Base-by-base conservation (phyloP, 2,888 invertebrate genomes). In the Agonopterix heracliana region DNA sequence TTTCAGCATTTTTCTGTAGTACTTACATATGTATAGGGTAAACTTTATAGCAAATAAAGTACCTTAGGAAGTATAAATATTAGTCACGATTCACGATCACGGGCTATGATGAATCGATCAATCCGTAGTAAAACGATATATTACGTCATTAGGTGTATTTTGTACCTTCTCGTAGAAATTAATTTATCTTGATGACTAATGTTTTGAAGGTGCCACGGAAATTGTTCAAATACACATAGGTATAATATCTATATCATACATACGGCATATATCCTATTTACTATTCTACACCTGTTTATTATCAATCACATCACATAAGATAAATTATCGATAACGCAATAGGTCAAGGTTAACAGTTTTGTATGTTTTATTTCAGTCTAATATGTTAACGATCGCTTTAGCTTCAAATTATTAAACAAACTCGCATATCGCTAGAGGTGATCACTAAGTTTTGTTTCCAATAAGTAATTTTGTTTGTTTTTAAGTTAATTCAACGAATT, bases 131-230 rank as follows among this genome's bases (percentile, higher is more conserved):
- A 44, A 34, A 34, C n/a, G 9, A 38, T 10, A 10, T 34, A 26
- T 44, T 44, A 44, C 44, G 44, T 44, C 44, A 44, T 44, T 9
- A 26, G 26, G 38, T n/a, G 9, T n/a, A 38, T n/a, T 44, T 8
- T n/a, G n/a, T 44, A 34, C 34, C 9, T 44, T 10, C 34, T 38
- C 34, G 34, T 34, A 34, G 11, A 44, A 44, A 10, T 11, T 34
- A 44, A 44, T 34, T 11, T n/a, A n/a, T 9, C n/a, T n/a, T 9
- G 36, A 13, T 46, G 46, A 46, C 46, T 45, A 45, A 45, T 45
- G 36, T 36, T n/a, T 35, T 36, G 45, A 38, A 38, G 38, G 38
- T 38, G 38, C n/a, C 38, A 38, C 38, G 38, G 26, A 26, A 26
- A 26, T 26, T 26, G 26, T 26, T 26, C 26, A 26, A 26, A 5